phyloP scores from a whole-genome alignment of 2,888 invertebrate species.

The Drosophila leonis region DNA sequence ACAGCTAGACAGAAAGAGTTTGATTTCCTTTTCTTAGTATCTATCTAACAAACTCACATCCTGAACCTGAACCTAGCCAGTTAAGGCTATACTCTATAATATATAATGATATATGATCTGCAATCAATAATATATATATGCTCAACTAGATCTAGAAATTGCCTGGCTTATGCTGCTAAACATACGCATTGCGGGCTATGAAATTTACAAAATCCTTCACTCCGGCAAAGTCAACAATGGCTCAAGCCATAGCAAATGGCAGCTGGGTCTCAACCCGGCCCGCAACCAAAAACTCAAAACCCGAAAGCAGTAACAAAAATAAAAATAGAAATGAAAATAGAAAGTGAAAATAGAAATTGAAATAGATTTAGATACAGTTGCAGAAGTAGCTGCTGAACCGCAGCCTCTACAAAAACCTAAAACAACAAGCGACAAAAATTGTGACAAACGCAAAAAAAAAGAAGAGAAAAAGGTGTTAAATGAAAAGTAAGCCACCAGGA shows the following conservation, averaged over 20 bases:
- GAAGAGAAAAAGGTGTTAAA: slow-evolving; percentile 71
- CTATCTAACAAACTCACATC: too few relatives aligned
- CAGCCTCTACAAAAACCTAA: slow-evolving; percentile 55
- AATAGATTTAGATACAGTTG: slow-evolving; percentile 49
- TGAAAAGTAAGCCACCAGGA: slow-evolving; percentile 62
- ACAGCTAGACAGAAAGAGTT: not conserved
- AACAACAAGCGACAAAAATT: slow-evolving; percentile 64
- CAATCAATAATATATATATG: not conserved
- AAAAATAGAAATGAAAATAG: slow-evolving; percentile 21
- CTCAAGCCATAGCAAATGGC: slow-evolving; percentile 21
- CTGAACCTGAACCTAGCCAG: too few relatives aligned
- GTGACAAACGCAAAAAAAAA: slow-evolving; percentile 55
- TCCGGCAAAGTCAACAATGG: slow-evolving; percentile 65
- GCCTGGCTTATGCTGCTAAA: not conserved
- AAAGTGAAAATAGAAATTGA: slow-evolving; percentile 22
- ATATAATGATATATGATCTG: not conserved
- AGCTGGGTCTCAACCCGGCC: slow-evolving; percentile 35
- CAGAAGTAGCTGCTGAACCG: slow-evolving; percentile 39
- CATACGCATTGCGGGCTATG: not conserved
- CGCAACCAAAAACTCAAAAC: slow-evolving; percentile 7
- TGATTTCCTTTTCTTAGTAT: not conserved
- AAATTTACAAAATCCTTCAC: slow-evolving; percentile 40
- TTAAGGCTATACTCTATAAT: not conserved
- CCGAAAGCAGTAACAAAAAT: slow-evolving; percentile 21
- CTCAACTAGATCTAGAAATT: not conserved